Evolutionary conservation across 2,113 vertebrate species (phyloP).

Genomic region (Campylorhamphus procurvoides): DNA sequence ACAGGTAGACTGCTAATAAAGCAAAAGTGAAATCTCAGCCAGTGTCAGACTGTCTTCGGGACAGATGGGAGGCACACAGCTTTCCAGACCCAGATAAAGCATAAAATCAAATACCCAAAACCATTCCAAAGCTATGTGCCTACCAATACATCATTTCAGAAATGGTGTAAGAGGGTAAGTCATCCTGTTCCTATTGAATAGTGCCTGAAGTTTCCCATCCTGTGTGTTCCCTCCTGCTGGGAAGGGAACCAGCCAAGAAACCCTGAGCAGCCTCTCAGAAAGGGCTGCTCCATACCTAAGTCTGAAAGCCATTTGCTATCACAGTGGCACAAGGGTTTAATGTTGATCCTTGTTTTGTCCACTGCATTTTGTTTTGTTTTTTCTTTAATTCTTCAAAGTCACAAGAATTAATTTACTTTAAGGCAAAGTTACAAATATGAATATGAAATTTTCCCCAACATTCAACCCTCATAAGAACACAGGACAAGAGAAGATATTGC

Average conservation of each 20-base stretch:
- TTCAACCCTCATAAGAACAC: not conserved
- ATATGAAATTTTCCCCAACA: not conserved
- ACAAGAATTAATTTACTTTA: not conserved
- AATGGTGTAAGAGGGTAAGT: not conserved
- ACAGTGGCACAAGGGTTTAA: not conserved
- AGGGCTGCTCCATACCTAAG: not conserved
- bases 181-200: not conserved
- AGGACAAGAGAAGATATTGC: not conserved
- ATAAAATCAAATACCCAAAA: not conserved
- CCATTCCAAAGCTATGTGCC: not conserved
- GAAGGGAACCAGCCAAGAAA: not conserved
- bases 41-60: not conserved
- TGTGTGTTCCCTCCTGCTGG: rapidly evolving
- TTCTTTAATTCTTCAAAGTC: not conserved
- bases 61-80: not conserved
- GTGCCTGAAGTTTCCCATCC: not conserved
- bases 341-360: not conserved
- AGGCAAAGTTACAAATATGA: not conserved
- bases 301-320: not conserved
- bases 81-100: not conserved
- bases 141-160: not conserved
- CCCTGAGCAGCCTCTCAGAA: not conserved
- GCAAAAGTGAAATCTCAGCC: not conserved
- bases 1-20: not conserved
- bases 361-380: not conserved